Base-by-base conservation (phyloP, 2,888 invertebrate species). In the Cynaeus angustus region DNA sequence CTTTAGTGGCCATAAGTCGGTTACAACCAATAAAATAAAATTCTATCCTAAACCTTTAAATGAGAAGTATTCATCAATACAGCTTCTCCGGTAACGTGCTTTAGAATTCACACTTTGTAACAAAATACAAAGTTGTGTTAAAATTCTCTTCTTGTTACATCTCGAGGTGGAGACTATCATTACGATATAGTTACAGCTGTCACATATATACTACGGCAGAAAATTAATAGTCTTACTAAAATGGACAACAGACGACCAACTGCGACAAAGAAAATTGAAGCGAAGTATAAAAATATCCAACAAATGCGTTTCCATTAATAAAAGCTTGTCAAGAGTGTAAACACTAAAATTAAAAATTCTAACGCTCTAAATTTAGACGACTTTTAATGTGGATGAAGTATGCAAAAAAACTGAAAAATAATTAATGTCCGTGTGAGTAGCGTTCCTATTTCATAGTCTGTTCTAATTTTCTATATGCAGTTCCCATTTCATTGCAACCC, bases 1-100 rank as follows among this genome's bases (percentile, higher is more conserved):
- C 38, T 70, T 70, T 70, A 70, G 66, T 70, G 61, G 52, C 46
- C 46, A 43, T 69, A 69, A 69, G 69, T 65, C 56, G 56, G 43
- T 30, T 58, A 58, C 58, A 58, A 61, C 50, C 70, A 41, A 70
- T 70, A 70, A 70, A 70, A 66, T 16, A 43, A 52, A 59, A 59
- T 52, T 59, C 13, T 50, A 59, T 46, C 37, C 41, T 45, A 59
- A 67, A 67, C 30, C 59, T 30, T 67, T 21, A 67, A 52, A 58
- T 59, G 58, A 58, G 38, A 53, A 52, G 14, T 38, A 66, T 66
- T 66, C 58, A 66, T 66, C 58, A 66, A 58, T 65, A 53, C 52
- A 46, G 48, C 62, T 45, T 41, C 56, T 46, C 26, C 9, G 26
- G 28, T 43, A 41, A 14, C 21, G 45, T 45, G 59, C 59, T 59